Percentiles rank a stretch among this genome's conserved stretches.
Conservation (phyloP, 37 sponge, comb jelly and placozoan species). For the Haliclona indistincta region DNA sequence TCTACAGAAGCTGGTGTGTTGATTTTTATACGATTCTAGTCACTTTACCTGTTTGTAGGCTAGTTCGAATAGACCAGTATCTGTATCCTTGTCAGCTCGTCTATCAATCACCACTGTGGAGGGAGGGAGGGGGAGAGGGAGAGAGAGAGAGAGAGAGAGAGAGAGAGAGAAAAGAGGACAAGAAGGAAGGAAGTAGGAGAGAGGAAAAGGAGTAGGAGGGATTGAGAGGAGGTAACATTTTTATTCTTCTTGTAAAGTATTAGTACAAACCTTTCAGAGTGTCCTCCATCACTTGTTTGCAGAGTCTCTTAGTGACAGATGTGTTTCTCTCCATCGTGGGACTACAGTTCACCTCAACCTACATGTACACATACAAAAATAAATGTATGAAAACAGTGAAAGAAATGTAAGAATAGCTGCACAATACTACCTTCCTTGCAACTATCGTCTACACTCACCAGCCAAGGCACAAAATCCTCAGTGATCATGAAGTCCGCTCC, state of each 20-base stretch:
- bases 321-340: constrained; percentile 90
- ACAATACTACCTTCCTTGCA: background rate
- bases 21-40: too few relatives aligned
- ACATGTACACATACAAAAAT: background rate
- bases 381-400: background rate
- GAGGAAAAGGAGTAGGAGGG: too few relatives aligned
- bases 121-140: too few relatives aligned
- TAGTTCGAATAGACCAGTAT: constrained; percentile 79
- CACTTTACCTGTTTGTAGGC: constrained; percentile 83
- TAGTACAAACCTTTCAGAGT: constrained; percentile 52
- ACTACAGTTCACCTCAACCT: constrained; percentile 95
- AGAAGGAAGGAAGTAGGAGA: too few relatives aligned
- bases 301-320: constrained; percentile 81
- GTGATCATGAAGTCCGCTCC: constrained; percentile 98
- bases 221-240: background rate
- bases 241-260: background rate
- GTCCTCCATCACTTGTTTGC: constrained; percentile 89
- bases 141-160: too few relatives aligned
- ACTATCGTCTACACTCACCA: constrained; percentile 20
- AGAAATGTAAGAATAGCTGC: background rate
- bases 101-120: constrained; percentile 72
- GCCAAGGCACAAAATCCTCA: constrained; percentile 85
- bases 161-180: too few relatives aligned
- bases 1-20: too few relatives aligned
- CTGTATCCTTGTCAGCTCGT: constrained; percentile 53